Base-by-base conservation (phyloP, 2,888 invertebrate genomes). In the Nemurella pictetii region DNA sequence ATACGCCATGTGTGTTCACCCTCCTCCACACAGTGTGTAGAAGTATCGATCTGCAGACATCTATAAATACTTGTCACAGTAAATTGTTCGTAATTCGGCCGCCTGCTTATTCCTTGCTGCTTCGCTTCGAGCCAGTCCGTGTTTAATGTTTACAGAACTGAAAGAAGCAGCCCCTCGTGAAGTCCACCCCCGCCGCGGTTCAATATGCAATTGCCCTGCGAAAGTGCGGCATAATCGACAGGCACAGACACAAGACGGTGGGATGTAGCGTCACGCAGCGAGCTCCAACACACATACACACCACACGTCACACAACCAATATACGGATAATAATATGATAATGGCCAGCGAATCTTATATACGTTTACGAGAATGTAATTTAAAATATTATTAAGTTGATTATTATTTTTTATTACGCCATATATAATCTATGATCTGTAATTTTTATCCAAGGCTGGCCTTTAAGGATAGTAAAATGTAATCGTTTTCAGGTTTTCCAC, bases 391-490 rank as follows among this genome's bases (percentile, higher is more conserved):
- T 28, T 25, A 32, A 35, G 32, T 81, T 81, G 80, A 82, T 82
- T 82, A 82, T 72, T 82, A 28, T 82, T 82, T 82, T 82, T 82
- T 82, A 72, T 72, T 29, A 12, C 55, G 36, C 72, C 26, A 55
- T 72, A 82, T 82, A 36, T 82, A 55, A 82, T 82, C 82, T 82
- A 28, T 4, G 73, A 82, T 82, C 82, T 82, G 55, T 72, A 55
- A 82, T 82, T 82, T 82, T 82, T 72, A 12, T 36, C 72, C 82
- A 82, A 82, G 82, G 82, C 28, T 82, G 82, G 30, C 35, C 32
- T 36, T 26, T 81, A 81, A 5, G 0, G 29, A 78, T 55, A 78
- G 30, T 28, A 78, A 78, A 82, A 15, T 36, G 36, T 36, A 36
- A 82, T 82, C 55, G 55, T 72, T 82, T 55, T 82, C 82, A 28